Percentiles rank a stretch among this genome's conserved stretches.
These are phyloP conservation scores for Pandemis corylana DNA, from an alignment of 2,888 invertebrate genomes.

Conservation along the genomic window DNA sequence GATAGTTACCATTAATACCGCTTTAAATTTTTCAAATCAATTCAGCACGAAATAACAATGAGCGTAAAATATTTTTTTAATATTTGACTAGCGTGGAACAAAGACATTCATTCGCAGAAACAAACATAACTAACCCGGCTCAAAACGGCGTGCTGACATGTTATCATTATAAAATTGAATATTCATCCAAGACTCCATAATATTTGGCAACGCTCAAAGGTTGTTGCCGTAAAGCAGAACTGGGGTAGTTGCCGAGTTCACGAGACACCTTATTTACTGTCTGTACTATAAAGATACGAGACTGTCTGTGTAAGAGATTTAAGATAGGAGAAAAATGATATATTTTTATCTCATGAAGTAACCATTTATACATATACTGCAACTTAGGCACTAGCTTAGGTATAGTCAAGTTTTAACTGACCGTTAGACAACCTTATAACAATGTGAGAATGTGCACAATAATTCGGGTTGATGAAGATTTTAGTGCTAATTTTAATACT, in stretches of 20 bases:
- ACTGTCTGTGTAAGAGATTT: not conserved
- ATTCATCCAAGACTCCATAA: not conserved
- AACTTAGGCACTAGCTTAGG: not conserved
- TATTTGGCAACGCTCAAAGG: not conserved
- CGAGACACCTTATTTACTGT: constrained; percentile 14
- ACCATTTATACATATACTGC: not conserved
- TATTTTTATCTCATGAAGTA: not conserved
- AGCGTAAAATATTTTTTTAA: not conserved
- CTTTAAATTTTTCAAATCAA: not conserved
- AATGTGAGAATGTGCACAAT: not conserved
- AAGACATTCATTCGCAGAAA: constrained; percentile 5
- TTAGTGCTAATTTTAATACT: not conserved
- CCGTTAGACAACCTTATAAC: not conserved
- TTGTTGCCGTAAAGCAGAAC: not conserved
- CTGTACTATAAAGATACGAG: constrained; percentile 9
- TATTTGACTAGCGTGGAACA: not conserved
- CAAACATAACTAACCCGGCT: not conserved
- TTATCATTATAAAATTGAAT: constrained; percentile 10
- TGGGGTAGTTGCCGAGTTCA: not conserved
- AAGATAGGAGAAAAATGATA: constrained; percentile 6
- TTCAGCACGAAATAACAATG: not conserved
- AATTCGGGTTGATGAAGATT: not conserved
- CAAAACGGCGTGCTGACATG: constrained; percentile 15
- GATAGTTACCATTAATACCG: not conserved
- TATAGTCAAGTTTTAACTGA: not conserved